Conservation (phyloP, 2,797 vertebrate species). For the Clarias laeviceps region DNA sequence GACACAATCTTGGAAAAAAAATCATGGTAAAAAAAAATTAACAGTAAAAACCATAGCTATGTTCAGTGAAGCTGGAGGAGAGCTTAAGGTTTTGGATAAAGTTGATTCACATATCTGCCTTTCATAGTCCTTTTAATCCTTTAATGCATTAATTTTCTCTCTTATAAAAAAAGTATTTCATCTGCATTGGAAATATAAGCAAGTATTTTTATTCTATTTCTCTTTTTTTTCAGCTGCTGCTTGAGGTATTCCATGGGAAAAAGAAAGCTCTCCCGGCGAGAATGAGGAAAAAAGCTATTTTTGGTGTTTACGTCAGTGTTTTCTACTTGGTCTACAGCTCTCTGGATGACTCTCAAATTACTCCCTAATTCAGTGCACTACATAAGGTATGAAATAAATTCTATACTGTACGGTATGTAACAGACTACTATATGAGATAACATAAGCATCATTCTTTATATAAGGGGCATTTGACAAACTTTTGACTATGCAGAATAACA, state of each 20-base stretch:
- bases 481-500: no score
- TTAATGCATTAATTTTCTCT: not conserved
- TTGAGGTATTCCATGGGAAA: conserved; percentile 75
- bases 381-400: conserved; percentile 13
- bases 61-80: not conserved
- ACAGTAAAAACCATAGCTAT: no score
- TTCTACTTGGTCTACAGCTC: conserved; percentile 68
- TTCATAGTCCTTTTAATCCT: not conserved
- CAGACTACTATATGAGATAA: not conserved
- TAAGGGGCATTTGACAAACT: no score
- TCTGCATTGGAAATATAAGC: conserved; percentile 37
- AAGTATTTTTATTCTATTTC: conserved; percentile 42
- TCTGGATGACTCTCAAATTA: conserved; percentile 41
- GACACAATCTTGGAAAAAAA: no score
- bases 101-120: not conserved
- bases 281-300: conserved; percentile 74
- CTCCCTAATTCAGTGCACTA: not conserved
- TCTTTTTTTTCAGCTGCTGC: conserved; percentile 55
- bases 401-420: not conserved
- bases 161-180: conserved; percentile 34
- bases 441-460: not conserved
- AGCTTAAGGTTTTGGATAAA: not conserved
- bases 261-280: conserved; percentile 68
- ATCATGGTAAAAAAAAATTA: no score
- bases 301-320: conserved; percentile 71